Percentiles rank a stretch among this genome's conserved stretches.
These are phyloP conservation scores for Tiliacea aurago DNA, from an alignment of 2,888 invertebrate species.

Conservation along the genomic window DNA sequence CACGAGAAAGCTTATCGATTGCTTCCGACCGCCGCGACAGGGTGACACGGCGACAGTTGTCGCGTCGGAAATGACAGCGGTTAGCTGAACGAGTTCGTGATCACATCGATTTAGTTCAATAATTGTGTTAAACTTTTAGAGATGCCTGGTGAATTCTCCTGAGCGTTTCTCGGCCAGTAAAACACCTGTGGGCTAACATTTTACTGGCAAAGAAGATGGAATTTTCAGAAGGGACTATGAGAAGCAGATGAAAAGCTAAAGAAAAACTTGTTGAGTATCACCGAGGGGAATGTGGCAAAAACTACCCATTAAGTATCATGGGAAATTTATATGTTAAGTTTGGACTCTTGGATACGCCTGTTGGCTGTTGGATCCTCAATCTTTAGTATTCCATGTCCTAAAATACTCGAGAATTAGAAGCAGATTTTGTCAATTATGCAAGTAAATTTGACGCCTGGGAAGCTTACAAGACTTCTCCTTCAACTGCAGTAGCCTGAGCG, in stretches of 20 bases:
- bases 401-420: background rate
- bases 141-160: background rate
- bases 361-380: background rate
- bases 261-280: background rate
- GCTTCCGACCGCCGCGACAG: constrained; percentile 20
- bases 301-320: too few relatives aligned
- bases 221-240: background rate
- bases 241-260: background rate
- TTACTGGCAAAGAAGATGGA: background rate
- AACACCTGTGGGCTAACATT: too few relatives aligned
- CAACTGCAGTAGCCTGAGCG: background rate
- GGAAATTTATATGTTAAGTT: background rate
- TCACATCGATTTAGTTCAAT: constrained; percentile 32
- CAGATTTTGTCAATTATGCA: background rate
- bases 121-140: constrained; percentile 6
- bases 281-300: background rate
- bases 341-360: background rate
- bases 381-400: background rate
- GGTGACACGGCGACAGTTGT: constrained; percentile 19
- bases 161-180: background rate
- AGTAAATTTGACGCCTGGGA: background rate
- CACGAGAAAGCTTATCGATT: constrained; percentile 39
- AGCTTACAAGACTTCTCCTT: background rate
- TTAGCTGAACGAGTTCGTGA: constrained; percentile 35
- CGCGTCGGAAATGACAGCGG: constrained; percentile 37